phyloP scores from a whole-genome alignment of 1,140 invertebrate genomes.

The Aphaenogaster floridana region DNA sequence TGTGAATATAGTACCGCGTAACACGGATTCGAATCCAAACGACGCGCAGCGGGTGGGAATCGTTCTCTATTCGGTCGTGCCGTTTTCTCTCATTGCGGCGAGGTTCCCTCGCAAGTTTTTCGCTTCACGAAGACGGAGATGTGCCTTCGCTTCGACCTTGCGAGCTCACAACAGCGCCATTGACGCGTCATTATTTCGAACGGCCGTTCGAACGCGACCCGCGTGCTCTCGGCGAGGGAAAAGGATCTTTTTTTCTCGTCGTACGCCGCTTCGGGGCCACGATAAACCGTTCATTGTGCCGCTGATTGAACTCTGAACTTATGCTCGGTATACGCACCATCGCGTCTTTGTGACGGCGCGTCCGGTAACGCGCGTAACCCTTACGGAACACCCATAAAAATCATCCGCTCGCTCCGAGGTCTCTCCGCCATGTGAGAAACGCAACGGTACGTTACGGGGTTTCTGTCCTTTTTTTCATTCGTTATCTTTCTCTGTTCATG shows the following conservation, averaged over 20 bases:
- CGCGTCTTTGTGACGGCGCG: conserved; percentile 38
- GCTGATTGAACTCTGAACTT: conserved; percentile 74
- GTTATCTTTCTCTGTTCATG: background rate
- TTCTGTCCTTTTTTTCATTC: background rate
- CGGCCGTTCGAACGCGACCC: conserved; percentile 21
- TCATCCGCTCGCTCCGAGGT: background rate
- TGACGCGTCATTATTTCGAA: conserved; percentile 73
- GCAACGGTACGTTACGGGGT: background rate
- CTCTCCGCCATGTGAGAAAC: background rate
- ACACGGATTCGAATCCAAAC: conserved; percentile 66
- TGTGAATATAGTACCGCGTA: conserved; percentile 76
- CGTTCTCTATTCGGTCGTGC: conserved; percentile 59
- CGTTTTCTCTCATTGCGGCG: background rate
- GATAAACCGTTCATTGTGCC: conserved; percentile 76
- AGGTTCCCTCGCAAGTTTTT: conserved; percentile 32
- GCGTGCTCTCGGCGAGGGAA: conserved; percentile 12
- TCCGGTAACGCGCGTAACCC: conserved; percentile 14
- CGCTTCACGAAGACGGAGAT: background rate
- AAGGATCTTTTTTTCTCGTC: conserved; percentile 16
- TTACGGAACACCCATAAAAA: conserved; percentile 22
- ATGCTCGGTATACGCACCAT: conserved; percentile 54
- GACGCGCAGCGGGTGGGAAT: conserved; percentile 72
- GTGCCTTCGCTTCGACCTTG: conserved; percentile 45
- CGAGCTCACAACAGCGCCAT: conserved; percentile 74
- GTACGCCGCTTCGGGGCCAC: conserved; percentile 57